These are phyloP conservation scores for Archips crataeganus DNA, from an alignment of 2,888 invertebrate species.

Conservation along the genomic window DNA sequence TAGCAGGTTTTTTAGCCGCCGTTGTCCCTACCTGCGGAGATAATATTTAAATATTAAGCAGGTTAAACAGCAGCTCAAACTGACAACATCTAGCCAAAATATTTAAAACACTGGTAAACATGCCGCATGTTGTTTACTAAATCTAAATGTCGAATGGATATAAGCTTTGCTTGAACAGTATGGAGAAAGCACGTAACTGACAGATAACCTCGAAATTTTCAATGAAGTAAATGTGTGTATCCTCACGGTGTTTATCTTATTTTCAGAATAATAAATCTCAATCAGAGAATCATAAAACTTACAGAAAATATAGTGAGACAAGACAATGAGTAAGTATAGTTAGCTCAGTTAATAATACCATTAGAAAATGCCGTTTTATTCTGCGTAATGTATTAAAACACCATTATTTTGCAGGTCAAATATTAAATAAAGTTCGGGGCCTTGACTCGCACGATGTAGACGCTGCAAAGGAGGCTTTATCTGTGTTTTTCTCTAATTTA, in stretches of 20 bases:
- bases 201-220: constrained; percentile 26
- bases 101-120: background rate
- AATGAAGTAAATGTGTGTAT: constrained; percentile 15
- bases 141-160: background rate
- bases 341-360: background rate
- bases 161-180: background rate
- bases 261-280: background rate
- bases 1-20: background rate
- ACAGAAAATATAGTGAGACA: constrained; percentile 3
- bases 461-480: constrained; percentile 69
- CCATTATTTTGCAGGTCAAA: constrained; percentile 63
- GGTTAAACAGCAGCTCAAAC: constrained; percentile 18
- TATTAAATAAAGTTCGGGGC: constrained; percentile 68
- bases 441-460: constrained; percentile 74
- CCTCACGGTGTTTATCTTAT: constrained; percentile 25
- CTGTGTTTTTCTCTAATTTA: constrained; percentile 67
- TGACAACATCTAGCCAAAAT: background rate
- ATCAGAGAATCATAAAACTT: background rate
- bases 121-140: background rate
- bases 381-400: background rate
- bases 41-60: background rate
- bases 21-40: background rate
- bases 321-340: constrained; percentile 55
- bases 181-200: background rate
- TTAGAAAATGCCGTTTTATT: background rate